Conservation (phyloP, 2,888 invertebrate species). For the Bombyx huttoni region DNA sequence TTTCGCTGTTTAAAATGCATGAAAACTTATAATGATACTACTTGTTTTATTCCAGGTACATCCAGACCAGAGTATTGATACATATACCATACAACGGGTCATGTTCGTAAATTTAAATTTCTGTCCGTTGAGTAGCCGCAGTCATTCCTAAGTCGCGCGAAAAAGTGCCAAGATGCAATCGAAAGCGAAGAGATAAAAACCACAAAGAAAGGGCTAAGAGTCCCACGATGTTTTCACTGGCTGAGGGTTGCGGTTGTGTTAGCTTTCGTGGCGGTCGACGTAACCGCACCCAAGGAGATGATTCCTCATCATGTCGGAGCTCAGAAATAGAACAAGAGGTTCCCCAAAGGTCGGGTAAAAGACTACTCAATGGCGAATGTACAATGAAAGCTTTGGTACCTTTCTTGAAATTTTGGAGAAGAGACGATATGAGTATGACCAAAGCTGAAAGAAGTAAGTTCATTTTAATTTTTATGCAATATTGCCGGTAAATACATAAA, state of each 20-base stretch:
- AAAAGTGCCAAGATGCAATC: conserved; percentile 55
- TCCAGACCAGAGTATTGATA: conserved; percentile 12
- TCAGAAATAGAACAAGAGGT: conserved; percentile 66
- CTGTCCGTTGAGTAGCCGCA: conserved; percentile 11
- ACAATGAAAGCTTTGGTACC: conserved; percentile 73
- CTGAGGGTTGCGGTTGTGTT: conserved; percentile 65
- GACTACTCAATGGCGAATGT: conserved; percentile 52
- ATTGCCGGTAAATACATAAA: too few relatives aligned
- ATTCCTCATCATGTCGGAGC: conserved; percentile 62
- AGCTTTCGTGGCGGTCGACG: conserved; percentile 51
- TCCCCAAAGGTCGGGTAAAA: conserved; percentile 45
- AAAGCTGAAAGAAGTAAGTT: conserved; percentile 83
- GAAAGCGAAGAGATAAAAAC: conserved; percentile 65
- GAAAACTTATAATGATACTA: neutral
- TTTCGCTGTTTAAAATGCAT: neutral
- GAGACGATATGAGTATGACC: conserved; percentile 81
- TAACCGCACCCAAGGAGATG: conserved; percentile 50
- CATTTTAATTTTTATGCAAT: neutral
- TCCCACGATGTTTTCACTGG: conserved; percentile 62
- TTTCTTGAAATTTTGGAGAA: conserved; percentile 78
- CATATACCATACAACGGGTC: conserved; percentile 6
- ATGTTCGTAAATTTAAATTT: conserved; percentile 13
- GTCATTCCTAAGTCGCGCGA: conserved; percentile 58
- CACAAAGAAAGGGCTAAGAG: conserved; percentile 55
- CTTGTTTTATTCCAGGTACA: conserved; percentile 11